Percentiles rank a stretch among this genome's conserved stretches.
Evolutionary conservation across 2,888 invertebrate genomes (phyloP).

Genomic region (Orthonevra nobilis): DNA sequence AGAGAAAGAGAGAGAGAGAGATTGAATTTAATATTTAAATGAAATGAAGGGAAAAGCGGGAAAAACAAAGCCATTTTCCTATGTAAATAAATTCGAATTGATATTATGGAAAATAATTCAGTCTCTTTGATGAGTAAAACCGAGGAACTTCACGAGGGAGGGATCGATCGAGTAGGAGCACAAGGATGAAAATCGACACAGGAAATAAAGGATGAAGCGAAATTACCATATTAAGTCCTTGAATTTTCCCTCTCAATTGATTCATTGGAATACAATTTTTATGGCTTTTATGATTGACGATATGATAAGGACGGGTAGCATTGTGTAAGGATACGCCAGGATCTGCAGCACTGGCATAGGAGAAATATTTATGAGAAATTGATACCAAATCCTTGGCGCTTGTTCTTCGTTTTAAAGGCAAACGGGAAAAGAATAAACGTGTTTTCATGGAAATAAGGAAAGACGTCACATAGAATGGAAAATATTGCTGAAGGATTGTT

Average conservation of each 20-base stretch:
- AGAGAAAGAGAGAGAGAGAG: slow-evolving; percentile 24
- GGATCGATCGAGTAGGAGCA: too few species aligned
- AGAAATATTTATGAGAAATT: slow-evolving; percentile 62
- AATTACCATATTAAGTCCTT: slow-evolving; percentile 70
- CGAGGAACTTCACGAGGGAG: background rate
- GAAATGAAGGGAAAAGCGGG: slow-evolving; percentile 40
- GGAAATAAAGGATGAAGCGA: slow-evolving; percentile 42
- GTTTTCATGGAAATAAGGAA: background rate
- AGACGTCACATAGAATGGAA: slow-evolving; percentile 1
- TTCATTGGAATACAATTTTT: slow-evolving; percentile 70
- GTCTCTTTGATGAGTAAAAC: slow-evolving; percentile 29
- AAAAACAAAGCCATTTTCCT: slow-evolving; percentile 59
- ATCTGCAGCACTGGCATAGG: slow-evolving; percentile 10
- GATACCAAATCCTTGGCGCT: slow-evolving; percentile 41
- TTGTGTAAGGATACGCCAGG: slow-evolving; percentile 41
- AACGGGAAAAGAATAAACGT: background rate
- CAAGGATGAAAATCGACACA: slow-evolving; percentile 20
- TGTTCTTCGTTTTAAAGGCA: slow-evolving; percentile 21
- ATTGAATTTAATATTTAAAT: slow-evolving; percentile 68
- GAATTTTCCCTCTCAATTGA: slow-evolving; percentile 65
- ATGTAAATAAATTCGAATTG: slow-evolving; percentile 62
- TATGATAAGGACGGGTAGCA: slow-evolving; percentile 58
- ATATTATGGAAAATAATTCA: slow-evolving; percentile 58
- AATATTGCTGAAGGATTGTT: slow-evolving; percentile 20
- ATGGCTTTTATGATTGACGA: slow-evolving; percentile 68